These are phyloP conservation scores for Epinephelus lanceolatus DNA, from an alignment of 2,113 vertebrate species.

Conservation along the genomic window DNA sequence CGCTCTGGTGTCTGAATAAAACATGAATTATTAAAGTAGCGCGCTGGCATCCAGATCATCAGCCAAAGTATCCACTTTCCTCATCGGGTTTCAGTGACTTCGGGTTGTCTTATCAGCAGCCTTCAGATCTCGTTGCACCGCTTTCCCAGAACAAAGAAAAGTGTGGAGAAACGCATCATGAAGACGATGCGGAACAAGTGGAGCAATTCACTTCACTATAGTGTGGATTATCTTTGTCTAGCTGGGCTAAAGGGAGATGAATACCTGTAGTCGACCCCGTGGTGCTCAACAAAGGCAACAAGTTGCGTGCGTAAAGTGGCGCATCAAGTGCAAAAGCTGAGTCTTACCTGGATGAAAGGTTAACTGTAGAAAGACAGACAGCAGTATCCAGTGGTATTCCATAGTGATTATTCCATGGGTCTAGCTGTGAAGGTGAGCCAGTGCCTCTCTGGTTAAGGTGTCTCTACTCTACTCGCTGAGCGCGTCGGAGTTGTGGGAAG, in stretches of 20 bases:
- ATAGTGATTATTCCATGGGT: slow-evolving; percentile 86
- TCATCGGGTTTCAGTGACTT: slow-evolving; percentile 68
- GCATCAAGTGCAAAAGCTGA: slow-evolving; percentile 14
- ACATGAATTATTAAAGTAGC: slow-evolving; percentile 77
- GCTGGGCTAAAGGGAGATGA: not conserved
- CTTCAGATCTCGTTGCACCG: slow-evolving; percentile 2
- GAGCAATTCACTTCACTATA: not conserved
- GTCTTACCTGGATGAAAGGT: slow-evolving; percentile 82
- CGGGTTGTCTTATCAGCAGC: slow-evolving; percentile 24
- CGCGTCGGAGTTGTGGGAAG: slow-evolving; percentile 62
- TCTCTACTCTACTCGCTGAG: slow-evolving; percentile 36
- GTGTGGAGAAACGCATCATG: not conserved
- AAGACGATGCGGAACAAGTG: not conserved
- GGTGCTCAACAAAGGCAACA: slow-evolving; percentile 44
- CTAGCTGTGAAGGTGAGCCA: slow-evolving; percentile 65
- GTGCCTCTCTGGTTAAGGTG: slow-evolving; percentile 44
- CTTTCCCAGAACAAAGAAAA: slow-evolving; percentile 61
- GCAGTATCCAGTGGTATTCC: slow-evolving; percentile 85
- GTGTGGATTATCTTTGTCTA: slow-evolving; percentile 1
- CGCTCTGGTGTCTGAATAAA: slow-evolving; percentile 4
- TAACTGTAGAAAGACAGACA: slow-evolving; percentile 79
- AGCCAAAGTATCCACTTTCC: slow-evolving; percentile 77
- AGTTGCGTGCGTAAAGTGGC: slow-evolving; percentile 47
- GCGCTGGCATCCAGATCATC: slow-evolving; percentile 46
- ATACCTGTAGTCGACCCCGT: not conserved